phyloP scores from a whole-genome alignment of 2,797 vertebrate genomes.

The Choloepus didactylus region DNA sequence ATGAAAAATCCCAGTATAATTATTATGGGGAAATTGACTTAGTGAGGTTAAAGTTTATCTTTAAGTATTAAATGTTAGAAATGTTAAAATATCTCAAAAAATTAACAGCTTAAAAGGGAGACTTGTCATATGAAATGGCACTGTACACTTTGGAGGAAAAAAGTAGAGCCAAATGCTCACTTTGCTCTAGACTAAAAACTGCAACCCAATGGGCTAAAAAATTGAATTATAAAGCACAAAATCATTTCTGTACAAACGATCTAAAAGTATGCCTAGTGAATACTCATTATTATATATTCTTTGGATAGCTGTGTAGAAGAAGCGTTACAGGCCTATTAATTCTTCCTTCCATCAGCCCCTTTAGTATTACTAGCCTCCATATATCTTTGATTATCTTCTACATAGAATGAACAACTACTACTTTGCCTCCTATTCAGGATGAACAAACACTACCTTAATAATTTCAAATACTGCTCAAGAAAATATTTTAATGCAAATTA shows the following conservation, averaged over 20 bases:
- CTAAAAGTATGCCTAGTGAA: not conserved
- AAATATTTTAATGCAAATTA: not conserved
- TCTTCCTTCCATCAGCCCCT: no score
- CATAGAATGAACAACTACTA: no score
- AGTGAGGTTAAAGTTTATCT: not conserved
- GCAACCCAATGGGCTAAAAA: not conserved
- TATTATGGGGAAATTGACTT: not conserved
- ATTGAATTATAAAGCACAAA: not conserved
- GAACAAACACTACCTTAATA: not conserved
- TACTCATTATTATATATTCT: not conserved
- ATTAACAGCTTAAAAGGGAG: not conserved
- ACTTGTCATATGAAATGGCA: not conserved
- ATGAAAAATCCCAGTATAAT: not conserved
- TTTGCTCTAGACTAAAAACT: not conserved
- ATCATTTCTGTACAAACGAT: not conserved
- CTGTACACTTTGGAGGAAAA: not conserved
- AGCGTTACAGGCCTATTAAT: not conserved
- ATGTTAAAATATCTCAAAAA: not conserved
- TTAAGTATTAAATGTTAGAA: not conserved
- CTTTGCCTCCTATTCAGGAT: not conserved
- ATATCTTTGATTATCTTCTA: not conserved
- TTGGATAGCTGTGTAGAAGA: not conserved
- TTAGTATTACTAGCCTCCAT: no score
- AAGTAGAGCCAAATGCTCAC: not conserved
- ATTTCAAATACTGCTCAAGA: not conserved